phyloP scores from a whole-genome alignment of 2,113 vertebrate species.

The Corythornis madagascariensis region DNA sequence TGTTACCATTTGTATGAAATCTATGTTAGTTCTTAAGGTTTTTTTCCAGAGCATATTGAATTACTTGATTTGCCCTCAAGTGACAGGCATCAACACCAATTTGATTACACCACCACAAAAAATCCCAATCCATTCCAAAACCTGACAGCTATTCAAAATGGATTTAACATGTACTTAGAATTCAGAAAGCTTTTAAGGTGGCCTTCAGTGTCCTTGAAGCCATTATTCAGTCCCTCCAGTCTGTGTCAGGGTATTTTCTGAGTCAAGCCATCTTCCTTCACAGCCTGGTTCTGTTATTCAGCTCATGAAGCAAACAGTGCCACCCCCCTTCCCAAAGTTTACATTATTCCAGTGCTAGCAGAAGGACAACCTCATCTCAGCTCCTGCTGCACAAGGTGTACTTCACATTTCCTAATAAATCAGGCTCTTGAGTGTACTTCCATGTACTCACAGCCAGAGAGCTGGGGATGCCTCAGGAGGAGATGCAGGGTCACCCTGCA shows the following conservation, averaged over 20 bases:
- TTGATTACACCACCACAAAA: not conserved
- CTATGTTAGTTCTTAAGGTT: not conserved
- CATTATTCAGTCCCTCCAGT: not conserved
- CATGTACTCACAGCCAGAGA: not conserved
- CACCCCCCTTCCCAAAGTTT: not conserved
- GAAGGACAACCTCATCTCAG: not conserved
- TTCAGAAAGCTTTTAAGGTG: not conserved
- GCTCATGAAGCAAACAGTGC: not conserved
- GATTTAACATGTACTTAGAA: not conserved
- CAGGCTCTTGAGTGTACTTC: not conserved
- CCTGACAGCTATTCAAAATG: not conserved
- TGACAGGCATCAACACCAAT: not conserved
- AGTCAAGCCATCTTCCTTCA: not conserved
- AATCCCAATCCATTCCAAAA: not conserved
- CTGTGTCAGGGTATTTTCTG: not conserved
- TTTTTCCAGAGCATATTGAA: not conserved
- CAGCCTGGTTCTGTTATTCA: not conserved
- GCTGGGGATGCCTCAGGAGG: not conserved
- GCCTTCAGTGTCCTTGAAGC: not conserved
- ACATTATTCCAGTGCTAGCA: not conserved
- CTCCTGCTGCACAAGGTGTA: not conserved
- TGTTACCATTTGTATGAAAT: not conserved
- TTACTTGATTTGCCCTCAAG: not conserved
- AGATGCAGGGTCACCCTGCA: not conserved
- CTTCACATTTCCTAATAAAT: not conserved